Percentiles rank a stretch among this genome's conserved stretches.
Conservation (phyloP, 2,113 vertebrate species). For the Fregata magnificens region DNA sequence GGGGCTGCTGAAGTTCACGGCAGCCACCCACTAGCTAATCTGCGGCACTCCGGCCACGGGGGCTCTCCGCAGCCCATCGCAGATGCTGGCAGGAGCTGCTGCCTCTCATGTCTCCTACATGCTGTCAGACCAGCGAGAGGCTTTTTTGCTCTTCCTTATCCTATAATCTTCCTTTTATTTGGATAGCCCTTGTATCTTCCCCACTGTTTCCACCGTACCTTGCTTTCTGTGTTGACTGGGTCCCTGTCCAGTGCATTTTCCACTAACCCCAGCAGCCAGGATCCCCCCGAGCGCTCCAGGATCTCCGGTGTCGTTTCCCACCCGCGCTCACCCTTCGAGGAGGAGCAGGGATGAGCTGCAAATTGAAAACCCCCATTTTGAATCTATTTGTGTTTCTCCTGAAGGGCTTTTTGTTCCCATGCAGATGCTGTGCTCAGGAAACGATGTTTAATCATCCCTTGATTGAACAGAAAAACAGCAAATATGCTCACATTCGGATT, state of each 20-base stretch:
- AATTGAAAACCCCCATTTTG: neutral
- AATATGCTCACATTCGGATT: neutral
- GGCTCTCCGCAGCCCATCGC: neutral
- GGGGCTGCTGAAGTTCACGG: neutral
- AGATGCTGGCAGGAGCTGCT: neutral
- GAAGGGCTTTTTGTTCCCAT: neutral
- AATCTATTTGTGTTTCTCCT: neutral
- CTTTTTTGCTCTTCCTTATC: neutral
- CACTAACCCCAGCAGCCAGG: neutral
- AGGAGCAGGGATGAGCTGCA: neutral
- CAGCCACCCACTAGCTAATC: neutral
- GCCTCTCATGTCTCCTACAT: neutral
- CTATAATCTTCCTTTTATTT: neutral
- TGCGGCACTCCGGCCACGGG: rapidly evolving
- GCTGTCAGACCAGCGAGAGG: neutral
- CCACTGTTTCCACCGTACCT: neutral
- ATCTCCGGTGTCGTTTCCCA: neutral
- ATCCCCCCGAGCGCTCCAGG: neutral
- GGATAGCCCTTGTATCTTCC: neutral
- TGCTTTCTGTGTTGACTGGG: neutral
- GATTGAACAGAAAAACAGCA: neutral
- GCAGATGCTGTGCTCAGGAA: neutral
- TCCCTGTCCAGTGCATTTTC: neutral
- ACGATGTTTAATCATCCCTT: neutral
- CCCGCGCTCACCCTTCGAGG: neutral